Conservation (phyloP, 2,888 invertebrate species). For the Brenthis ino region DNA sequence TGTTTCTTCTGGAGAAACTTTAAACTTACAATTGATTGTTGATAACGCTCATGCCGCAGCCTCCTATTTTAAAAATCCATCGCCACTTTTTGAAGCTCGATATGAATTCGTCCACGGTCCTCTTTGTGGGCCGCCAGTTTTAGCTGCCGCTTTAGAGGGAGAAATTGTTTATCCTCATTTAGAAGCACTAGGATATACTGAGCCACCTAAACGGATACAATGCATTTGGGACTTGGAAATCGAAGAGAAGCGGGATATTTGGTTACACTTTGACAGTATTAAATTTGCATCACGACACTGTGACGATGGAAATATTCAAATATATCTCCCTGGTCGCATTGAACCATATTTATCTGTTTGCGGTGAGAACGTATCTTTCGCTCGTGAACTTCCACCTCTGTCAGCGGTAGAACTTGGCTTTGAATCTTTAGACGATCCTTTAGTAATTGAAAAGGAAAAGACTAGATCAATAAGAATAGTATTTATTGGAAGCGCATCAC, state of each 20-base stretch:
- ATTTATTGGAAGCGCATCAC: conserved; percentile 89
- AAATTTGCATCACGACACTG: conserved; percentile 92
- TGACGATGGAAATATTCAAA: conserved; percentile 92
- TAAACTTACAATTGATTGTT: conserved; percentile 91
- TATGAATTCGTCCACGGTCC: conserved; percentile 96
- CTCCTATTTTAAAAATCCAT: conserved; percentile 93
- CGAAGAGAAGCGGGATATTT: conserved; percentile 91
- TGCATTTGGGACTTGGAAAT: conserved; percentile 93
- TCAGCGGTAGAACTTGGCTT: conserved; percentile 89
- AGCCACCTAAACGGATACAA: conserved; percentile 86
- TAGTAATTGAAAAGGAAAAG: conserved; percentile 82
- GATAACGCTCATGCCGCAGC: conserved; percentile 93
- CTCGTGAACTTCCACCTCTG: conserved; percentile 89
- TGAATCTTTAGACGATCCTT: conserved; percentile 79
- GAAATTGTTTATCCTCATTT: conserved; percentile 94
- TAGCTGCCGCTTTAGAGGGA: conserved; percentile 91
- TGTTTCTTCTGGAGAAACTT: conserved; percentile 90
- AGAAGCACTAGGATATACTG: conserved; percentile 88
- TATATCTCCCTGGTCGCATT: conserved; percentile 87
- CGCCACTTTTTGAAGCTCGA: conserved; percentile 91
- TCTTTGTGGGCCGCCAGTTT: conserved; percentile 91
- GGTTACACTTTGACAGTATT: conserved; percentile 93
- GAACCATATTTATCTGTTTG: conserved; percentile 92
- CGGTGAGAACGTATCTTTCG: conserved; percentile 92
- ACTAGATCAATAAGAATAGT: conserved; percentile 86